Evolutionary conservation across 2,797 vertebrate genomes (phyloP), one percentile per base, ranked within the genome.

Genomic region (Echiichthys vipera): DNA sequence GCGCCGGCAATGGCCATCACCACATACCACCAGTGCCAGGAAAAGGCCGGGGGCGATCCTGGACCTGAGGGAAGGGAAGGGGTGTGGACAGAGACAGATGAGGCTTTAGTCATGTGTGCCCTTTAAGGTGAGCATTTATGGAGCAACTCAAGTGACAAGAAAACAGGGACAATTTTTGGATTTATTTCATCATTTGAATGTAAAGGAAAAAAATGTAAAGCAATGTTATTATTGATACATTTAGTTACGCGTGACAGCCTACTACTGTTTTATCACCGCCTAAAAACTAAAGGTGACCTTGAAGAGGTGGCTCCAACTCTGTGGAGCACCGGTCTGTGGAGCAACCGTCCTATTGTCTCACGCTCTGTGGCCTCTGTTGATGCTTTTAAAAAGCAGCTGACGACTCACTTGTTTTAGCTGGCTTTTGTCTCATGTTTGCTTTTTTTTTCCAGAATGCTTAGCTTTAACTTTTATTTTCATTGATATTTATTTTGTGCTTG

Each of bases 1-100:
- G 95, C 94, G 7, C 93, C 94, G 0, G 92, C 90, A 0, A 95
- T 84, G 30, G 95, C 96, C 90, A 97, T 95, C 63, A 96, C 94
- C 78, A 97, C 95, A 5, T 97, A 97, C 96, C 96, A 98, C 97
- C 96, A 97, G 88, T 96, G 96, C 96, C 97, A 97, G 55, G 96
- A 96, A 89, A 97, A 96, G 20, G 78, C 79, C 0, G 78, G 85
- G 24, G 87, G 74, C 32, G 78, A 65, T 0, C 83, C 83, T 0
- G 46, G 49, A 54, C 81, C 94, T 94, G 80, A 36, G 65, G 81
- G 71, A 58, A 37, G 78, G 68, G 59, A 53, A 32, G 53, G 72
- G 51, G 67, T 29, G 64, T 22, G 55, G 67, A 69, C 36, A 46
- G 4, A 80, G 15, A 83, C 42, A 18, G 37, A 20, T 0, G 39